A percentile compares a stretch with the other conserved stretches of the same genome.
These are phyloP conservation scores for Zeugodacus cucurbitae DNA, from an alignment of 1,140 invertebrate species.

Conservation along the genomic window DNA sequence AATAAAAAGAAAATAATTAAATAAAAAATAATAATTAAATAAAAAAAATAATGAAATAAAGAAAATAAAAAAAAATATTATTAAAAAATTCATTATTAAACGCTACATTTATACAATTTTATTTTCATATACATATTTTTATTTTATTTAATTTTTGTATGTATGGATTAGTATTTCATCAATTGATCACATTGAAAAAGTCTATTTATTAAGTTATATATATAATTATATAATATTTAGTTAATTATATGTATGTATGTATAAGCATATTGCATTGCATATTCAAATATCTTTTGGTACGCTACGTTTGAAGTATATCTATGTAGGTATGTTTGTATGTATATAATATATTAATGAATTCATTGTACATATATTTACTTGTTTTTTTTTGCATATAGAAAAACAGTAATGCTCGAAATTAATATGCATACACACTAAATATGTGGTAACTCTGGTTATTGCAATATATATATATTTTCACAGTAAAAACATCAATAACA, in stretches of 20 bases:
- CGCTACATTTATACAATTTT: conserved; percentile 9
- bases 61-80: no score
- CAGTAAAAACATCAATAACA: conserved; percentile 10
- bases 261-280: not conserved
- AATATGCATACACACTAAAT: not conserved
- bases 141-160: not conserved
- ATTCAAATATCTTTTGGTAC: conserved; percentile 7
- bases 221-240: not conserved
- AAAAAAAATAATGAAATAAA: not conserved
- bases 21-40: not conserved
- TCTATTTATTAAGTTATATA: conserved; percentile 3
- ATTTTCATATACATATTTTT: not conserved
- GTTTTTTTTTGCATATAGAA: not conserved
- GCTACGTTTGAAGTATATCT: not conserved
- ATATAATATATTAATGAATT: not conserved
- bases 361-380: not conserved
- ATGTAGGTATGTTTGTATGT: not conserved
- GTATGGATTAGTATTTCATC: not conserved
- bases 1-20: no score
- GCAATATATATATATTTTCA: not conserved
- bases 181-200: conserved; percentile 31
- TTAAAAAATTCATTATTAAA: not conserved
- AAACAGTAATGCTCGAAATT: not conserved
- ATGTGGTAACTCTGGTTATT: not conserved
- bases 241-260: not conserved